phyloP scores from a whole-genome alignment of 1,140 invertebrate genomes.

The Rhagoletis zephyria region DNA sequence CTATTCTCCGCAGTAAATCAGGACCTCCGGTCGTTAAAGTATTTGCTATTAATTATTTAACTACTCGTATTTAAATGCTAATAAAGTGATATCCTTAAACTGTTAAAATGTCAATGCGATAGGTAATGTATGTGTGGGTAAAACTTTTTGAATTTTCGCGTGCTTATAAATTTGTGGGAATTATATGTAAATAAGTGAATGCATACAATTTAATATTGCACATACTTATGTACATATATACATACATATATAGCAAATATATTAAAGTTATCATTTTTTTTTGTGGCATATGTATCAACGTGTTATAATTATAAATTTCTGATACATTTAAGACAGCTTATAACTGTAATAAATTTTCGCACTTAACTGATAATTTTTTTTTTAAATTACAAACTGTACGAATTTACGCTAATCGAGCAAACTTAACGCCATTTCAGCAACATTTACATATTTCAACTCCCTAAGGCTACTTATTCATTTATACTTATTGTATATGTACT shows the following conservation, averaged over 20 bases:
- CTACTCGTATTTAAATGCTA: neutral
- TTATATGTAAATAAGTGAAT: neutral
- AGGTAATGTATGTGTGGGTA: neutral
- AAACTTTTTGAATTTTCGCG: neutral
- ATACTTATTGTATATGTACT: neutral
- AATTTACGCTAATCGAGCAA: slow-evolving; percentile 26
- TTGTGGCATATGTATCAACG: neutral
- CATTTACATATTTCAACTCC: neutral
- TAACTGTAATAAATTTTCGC: neutral
- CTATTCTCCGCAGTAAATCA: too few relatives aligned
- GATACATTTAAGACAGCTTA: slow-evolving; percentile 3
- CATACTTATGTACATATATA: too few relatives aligned
- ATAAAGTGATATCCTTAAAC: too few relatives aligned
- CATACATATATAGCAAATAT: neutral
- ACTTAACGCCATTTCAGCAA: slow-evolving; percentile 48
- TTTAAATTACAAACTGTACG: neutral
- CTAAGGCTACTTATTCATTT: slow-evolving; percentile 1
- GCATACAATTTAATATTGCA: neutral
- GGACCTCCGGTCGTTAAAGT: too few relatives aligned
- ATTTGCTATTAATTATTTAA: too few relatives aligned
- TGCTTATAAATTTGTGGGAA: neutral
- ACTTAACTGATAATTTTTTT: neutral
- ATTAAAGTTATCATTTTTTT: neutral
- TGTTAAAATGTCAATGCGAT: too few relatives aligned
- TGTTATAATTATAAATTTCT: neutral